Percentiles rank a stretch among this genome's conserved stretches.
Conservation (phyloP, 2,797 vertebrate genomes). For the Acipenser transmontanus region DNA sequence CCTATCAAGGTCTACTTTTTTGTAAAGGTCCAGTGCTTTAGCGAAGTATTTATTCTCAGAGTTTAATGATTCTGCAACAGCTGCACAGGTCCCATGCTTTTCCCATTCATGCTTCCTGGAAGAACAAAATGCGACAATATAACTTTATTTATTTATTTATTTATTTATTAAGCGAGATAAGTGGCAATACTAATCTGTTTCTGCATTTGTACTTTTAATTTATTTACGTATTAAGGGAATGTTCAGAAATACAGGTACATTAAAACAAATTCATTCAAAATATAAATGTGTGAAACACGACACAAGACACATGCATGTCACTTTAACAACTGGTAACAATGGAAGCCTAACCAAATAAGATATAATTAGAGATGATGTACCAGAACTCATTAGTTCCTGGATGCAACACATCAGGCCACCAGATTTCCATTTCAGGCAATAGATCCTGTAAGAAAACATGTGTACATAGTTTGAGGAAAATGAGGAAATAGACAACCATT, state of each 20-base stretch:
- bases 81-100: slow-evolving; percentile 95
- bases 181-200: too few species aligned
- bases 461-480: too few species aligned
- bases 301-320: too few species aligned
- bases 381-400: slow-evolving; percentile 49
- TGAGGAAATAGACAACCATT: too few species aligned
- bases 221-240: too few species aligned
- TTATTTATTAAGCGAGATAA: too few species aligned
- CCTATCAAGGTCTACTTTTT: slow-evolving; percentile 68
- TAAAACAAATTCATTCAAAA: too few species aligned
- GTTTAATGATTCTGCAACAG: slow-evolving; percentile 58
- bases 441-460: slow-evolving; percentile 46
- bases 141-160: neutral
- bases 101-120: slow-evolving; percentile 89
- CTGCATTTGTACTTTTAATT: too few species aligned
- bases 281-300: neutral
- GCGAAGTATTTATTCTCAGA: slow-evolving; percentile 87
- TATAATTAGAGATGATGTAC: slow-evolving; percentile 30
- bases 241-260: too few species aligned
- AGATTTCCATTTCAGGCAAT: slow-evolving; percentile 58
- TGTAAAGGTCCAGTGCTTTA: slow-evolving; percentile 79
- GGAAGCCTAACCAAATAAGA: too few species aligned
- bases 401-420: slow-evolving; percentile 59
- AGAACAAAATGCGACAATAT: slow-evolving; percentile 12
- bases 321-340: too few species aligned